phyloP scores from a whole-genome alignment of 2,113 vertebrate species.

The Grus americana region DNA sequence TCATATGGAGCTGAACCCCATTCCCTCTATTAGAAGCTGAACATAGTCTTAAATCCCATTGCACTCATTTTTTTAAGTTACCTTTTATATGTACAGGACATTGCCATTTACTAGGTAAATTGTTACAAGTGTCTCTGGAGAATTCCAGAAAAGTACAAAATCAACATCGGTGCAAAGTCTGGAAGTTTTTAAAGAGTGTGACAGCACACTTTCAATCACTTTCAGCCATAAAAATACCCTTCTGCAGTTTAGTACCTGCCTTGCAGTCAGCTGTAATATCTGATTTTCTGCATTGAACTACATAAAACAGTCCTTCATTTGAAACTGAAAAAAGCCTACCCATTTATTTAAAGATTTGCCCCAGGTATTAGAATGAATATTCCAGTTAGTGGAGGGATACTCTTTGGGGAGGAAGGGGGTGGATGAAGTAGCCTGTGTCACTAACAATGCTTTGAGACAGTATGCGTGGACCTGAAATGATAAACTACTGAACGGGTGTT shows the following conservation, averaged over 20 bases:
- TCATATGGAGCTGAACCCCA: neutral
- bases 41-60: constrained; percentile 19
- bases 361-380: constrained; percentile 7
- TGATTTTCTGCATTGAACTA: neutral
- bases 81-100: constrained; percentile 29
- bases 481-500: neutral
- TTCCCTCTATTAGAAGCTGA: constrained; percentile 10
- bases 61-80: constrained; percentile 26
- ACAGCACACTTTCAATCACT: constrained; percentile 1
- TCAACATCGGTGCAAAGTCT: neutral
- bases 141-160: constrained; percentile 46
- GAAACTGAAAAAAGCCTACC: neutral
- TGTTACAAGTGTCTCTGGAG: neutral
- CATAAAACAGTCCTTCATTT: neutral
- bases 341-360: constrained; percentile 4
- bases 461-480: neutral
- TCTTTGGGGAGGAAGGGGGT: neutral
- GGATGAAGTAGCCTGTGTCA: neutral
- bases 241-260: neutral
- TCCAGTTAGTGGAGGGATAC: neutral
- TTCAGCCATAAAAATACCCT: neutral
- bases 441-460: neutral
- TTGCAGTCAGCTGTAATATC: neutral
- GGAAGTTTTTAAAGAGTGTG: neutral
- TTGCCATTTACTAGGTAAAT: neutral